These are phyloP conservation scores for Dermatemys mawii DNA, from an alignment of 2,113 vertebrate genomes.

Conservation along the genomic window DNA sequence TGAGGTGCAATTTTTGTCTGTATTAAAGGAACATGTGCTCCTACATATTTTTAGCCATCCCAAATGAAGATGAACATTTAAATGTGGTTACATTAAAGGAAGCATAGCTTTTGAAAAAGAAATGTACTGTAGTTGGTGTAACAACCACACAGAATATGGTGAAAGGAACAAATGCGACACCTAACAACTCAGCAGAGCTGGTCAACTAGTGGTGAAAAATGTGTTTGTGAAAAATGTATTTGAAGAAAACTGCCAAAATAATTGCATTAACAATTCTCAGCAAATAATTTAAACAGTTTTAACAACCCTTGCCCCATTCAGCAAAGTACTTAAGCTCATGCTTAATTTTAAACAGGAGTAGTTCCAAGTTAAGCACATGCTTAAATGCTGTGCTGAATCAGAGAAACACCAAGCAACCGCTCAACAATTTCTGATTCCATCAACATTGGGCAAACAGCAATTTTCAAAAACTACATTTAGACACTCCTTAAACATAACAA, in stretches of 20 bases:
- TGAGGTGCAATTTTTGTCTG: neutral
- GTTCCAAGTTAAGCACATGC: neutral
- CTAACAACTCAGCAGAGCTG: neutral
- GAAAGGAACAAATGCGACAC: neutral
- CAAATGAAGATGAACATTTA: neutral
- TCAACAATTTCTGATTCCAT: neutral
- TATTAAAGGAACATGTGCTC: neutral
- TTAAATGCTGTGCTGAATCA: neutral
- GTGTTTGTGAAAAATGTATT: neutral
- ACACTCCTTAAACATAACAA: neutral
- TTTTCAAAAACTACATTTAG: accelerated
- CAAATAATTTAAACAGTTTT: neutral
- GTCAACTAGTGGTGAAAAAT: neutral
- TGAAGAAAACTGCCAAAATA: neutral
- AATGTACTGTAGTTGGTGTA: neutral
- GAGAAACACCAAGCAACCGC: neutral
- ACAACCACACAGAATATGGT: neutral
- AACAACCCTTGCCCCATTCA: neutral
- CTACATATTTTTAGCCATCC: neutral
- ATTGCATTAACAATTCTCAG: neutral
- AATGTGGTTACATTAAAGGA: neutral
- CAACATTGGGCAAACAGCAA: neutral
- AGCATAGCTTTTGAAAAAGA: neutral
- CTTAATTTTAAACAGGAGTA: neutral
- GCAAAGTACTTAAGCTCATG: neutral